Evolutionary conservation across 2,888 invertebrate genomes (phyloP).

Genomic region (Dynastes hyllus): DNA sequence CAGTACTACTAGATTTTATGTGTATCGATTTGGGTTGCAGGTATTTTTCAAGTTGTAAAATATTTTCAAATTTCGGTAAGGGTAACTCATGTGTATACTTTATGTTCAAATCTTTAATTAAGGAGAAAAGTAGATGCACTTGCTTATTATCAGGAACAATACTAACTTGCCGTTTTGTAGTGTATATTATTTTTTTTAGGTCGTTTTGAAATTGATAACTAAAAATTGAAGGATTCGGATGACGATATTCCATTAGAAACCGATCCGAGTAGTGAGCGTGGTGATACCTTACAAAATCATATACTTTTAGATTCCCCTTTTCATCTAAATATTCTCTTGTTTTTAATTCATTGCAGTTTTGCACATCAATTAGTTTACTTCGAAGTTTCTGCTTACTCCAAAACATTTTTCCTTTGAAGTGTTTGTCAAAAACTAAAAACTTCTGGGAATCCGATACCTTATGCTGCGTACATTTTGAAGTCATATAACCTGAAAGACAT

Average conservation of each 20-base stretch:
- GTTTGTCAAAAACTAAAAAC: slow-evolving; percentile 45
- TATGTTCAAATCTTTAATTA: slow-evolving; percentile 28
- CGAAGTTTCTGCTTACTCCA: slow-evolving; percentile 44
- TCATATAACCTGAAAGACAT: slow-evolving; percentile 7
- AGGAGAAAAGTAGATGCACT: slow-evolving; percentile 33
- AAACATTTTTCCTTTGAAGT: slow-evolving; percentile 45
- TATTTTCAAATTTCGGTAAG: slow-evolving; percentile 39
- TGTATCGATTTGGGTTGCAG: slow-evolving; percentile 16
- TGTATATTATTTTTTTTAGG: slow-evolving; percentile 20
- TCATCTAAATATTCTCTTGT: slow-evolving; percentile 48
- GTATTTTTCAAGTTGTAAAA: slow-evolving; percentile 43
- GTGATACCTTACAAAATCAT: slow-evolving; percentile 47
- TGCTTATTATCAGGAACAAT: slow-evolving; percentile 34
- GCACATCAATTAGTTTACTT: slow-evolving; percentile 30
- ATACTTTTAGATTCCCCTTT: slow-evolving; percentile 34
- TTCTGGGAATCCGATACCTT: slow-evolving; percentile 41
- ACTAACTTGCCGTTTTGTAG: slow-evolving; percentile 26
- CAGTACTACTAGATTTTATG: slow-evolving; percentile 14
- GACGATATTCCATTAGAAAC: slow-evolving; percentile 46
- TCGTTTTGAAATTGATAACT: not conserved
- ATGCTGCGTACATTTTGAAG: slow-evolving; percentile 38
- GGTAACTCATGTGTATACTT: slow-evolving; percentile 33
- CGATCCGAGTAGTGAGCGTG: slow-evolving; percentile 40
- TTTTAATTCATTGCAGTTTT: slow-evolving; percentile 24
- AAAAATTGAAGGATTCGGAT: slow-evolving; percentile 42